Evolutionary conservation across 35 echinoderm and acorn worm genomes (phyloP), one percentile per base, ranked within the genome.

Genomic region (Eucidaris tribuloides): DNA sequence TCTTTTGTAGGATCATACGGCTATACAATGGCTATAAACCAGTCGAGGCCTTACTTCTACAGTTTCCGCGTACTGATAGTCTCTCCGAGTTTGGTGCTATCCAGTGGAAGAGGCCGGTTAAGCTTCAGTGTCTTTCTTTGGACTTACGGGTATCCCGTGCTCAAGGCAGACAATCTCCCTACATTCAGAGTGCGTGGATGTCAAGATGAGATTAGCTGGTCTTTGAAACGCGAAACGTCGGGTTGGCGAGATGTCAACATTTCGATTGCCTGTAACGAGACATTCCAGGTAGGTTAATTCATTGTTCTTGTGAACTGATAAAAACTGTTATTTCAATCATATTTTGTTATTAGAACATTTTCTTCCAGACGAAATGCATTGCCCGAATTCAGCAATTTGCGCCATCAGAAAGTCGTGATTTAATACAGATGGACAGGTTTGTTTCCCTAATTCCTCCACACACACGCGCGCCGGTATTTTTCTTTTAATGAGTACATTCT

Each of bases 41-140:
- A 74, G 25, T 35, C 68, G 22, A 40, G 68, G 0, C 29, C 22
- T 11, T 74, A 74, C 37, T 74, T 74, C 68, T 74, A 74, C 41
- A 74, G 68, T 40, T 74, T 74, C 68, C 68, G 68, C 35, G 68
- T 74, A 2, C 38, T 74, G 68, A 74, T 74, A 0, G 41, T 44
- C 28, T 74, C 68, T 38, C 68, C 68, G 68, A 74, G 68, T 74
- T n/a, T 74, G 34, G 68, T 74, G 27, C 68, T 74, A 9, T 74
- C 68, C 11, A 74, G 68, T 74, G 68, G 68, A 22, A 33, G 68
- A 42, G 68, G 68, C 44, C 68, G 68, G 3, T 7, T 74, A 36
- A 74, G 68, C n/a, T 74, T 74, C 68, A 74, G 68, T 44, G 68
- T 40, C 44, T 74, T 42, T 40, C 68, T 74, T 0, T 74, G 68